A percentile compares a stretch with the other conserved stretches of the same genome.
These are phyloP conservation scores for Agapetus fuscipes DNA, from an alignment of 2,888 invertebrate genomes.

Conservation along the genomic window DNA sequence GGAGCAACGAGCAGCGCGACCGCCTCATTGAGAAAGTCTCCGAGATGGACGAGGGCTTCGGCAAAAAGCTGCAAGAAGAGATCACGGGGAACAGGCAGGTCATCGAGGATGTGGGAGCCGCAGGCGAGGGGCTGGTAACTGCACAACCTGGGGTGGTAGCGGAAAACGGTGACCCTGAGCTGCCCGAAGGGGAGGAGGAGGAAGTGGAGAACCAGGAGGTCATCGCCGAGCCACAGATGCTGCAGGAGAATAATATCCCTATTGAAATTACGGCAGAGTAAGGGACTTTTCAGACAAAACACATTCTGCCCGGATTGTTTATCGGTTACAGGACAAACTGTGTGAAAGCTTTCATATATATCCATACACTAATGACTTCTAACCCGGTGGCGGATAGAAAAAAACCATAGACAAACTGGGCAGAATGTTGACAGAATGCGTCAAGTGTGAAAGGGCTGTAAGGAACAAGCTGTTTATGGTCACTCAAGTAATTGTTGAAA, in stretches of 20 bases:
- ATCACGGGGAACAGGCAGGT: conserved; percentile 29
- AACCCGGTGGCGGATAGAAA: too few relatives aligned
- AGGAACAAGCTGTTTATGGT: too few relatives aligned
- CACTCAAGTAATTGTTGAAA: too few relatives aligned
- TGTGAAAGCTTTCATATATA: too few relatives aligned
- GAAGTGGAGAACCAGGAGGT: conserved; percentile 20
- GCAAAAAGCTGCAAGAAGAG: conserved; percentile 55
- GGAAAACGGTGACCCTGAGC: conserved; percentile 11
- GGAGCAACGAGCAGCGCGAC: conserved; percentile 65
- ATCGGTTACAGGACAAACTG: too few relatives aligned
- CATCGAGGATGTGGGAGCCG: conserved; percentile 5
- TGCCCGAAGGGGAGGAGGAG: conserved; percentile 1
- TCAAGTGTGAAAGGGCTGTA: too few relatives aligned
- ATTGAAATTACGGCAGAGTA: conserved; percentile 19
- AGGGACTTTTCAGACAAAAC: too few relatives aligned
- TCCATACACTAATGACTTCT: too few relatives aligned
- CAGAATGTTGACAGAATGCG: too few relatives aligned
- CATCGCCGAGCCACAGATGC: conserved; percentile 5
- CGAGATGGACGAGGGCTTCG: conserved; percentile 63
- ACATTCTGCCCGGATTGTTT: too few relatives aligned
- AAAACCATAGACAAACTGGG: too few relatives aligned
- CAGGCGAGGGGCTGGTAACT: background rate
- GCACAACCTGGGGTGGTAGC: conserved; percentile 2
- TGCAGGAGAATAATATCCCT: conserved; percentile 13
- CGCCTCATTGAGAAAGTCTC: conserved; percentile 58